Evolutionary conservation across 2,888 invertebrate genomes (phyloP).

Genomic region (Aquatica leii): DNA sequence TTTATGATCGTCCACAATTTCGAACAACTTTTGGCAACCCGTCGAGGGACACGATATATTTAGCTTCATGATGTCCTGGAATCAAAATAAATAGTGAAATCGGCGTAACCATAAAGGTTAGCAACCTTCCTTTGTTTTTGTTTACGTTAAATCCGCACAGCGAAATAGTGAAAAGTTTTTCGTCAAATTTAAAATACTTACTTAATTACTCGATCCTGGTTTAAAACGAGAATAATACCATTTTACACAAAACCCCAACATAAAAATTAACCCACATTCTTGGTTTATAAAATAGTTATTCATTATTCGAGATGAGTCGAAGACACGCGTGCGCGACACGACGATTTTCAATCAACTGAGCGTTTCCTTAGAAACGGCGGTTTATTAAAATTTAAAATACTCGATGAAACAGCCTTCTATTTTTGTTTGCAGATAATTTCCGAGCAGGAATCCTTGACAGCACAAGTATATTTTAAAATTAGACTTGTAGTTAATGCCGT

Average conservation of each 20-base stretch:
- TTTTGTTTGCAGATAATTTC: no score
- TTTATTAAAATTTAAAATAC: background rate
- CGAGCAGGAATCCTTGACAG: no score
- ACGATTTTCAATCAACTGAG: background rate
- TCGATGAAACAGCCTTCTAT: no score
- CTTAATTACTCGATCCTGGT: background rate
- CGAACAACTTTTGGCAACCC: constrained; percentile 96
- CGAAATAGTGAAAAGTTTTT: no score
- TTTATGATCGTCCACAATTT: constrained; percentile 97
- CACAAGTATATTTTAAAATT: no score
- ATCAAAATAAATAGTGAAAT: no score
- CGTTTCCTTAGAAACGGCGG: background rate
- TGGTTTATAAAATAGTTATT: background rate
- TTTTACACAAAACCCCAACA: background rate
- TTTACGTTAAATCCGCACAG: no score
- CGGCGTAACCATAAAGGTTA: no score
- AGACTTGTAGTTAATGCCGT: no score
- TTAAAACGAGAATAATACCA: constrained; percentile 5
- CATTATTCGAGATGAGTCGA: background rate
- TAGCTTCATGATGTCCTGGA: constrained; percentile 67
- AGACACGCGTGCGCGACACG: background rate
- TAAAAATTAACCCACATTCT: background rate
- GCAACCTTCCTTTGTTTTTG: no score
- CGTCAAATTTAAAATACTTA: background rate
- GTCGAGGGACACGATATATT: constrained; percentile 98